Evolutionary conservation across 1,140 invertebrate genomes (phyloP), one percentile per base, ranked within the genome.

Genomic region (Lordiphosa stackelbergi): DNA sequence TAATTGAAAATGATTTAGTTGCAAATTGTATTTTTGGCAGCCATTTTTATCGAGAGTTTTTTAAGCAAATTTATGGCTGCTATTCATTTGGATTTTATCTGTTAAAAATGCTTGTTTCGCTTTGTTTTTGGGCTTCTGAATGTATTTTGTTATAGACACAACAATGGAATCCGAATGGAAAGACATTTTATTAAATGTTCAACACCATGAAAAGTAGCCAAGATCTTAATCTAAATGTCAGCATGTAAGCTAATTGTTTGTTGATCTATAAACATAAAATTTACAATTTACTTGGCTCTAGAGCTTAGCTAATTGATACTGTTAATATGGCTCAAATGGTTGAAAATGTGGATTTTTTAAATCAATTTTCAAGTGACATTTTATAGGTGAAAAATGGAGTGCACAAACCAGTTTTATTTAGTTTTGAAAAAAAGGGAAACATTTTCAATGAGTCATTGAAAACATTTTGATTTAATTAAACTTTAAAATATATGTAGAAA

Each of bases 1-100:
- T 58, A 71, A 75, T 72, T 74, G 62, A 66, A 58, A 66, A 72
- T 77, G 68, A 75, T 75, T 75, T 74, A 74, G 53, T 52, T 52
- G 31, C 47, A 64, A 36, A 47, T 43, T 49, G 10, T 42, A 42
- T 42, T 49, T 34, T 28, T 24, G 19, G 12, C 28, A 31, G 28
- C 28, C 28, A 31, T 31, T 31, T 31, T 31, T 31, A 31, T 31
- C 7, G 7, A 8, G 28, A 31, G 24, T 31, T 31, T 31, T 31
- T 31, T 31, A 6, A 31, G 13, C 13, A 38, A 13, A 45, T 48
- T 51, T 53, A 54, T 36, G 36, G n/a, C 10, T 52, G 41, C 56
- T 69, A 53, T 51, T 41, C 51, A 43, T 42, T 53, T 13, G 52
- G 52, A 35, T 56, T 66, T 60, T 54, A 31, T 31, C 28, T 31